Base-by-base conservation (phyloP, 2,888 invertebrate species). In the Epiblema foenella region DNA sequence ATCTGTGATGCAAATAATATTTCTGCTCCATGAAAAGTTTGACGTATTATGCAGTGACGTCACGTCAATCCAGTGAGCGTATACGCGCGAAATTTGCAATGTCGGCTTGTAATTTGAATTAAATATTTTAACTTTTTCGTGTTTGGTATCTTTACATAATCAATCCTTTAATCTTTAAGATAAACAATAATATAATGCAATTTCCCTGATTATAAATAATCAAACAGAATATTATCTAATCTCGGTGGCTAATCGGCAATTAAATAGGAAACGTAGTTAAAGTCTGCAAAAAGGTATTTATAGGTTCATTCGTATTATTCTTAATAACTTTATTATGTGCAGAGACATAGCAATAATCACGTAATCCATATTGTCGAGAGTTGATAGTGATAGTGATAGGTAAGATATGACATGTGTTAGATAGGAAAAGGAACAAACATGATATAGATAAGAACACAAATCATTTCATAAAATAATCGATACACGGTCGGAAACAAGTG, bases 351-450 rank as follows among this genome's bases (percentile, higher is more conserved):
- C 77, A 80, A 83, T 77, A 80, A 81, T 81, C 82, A 78, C 79
- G 77, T 78, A 81, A 79, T 80, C 76, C 74, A 78, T 77, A 79
- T 71, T 67, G 51, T 75, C 74, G 75, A 78, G 71, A 73, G 63
- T 68, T 64, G 83, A 87, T 83, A 85, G 80, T 64, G 83, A 87
- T 83, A 85, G 80, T 64, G 78, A 79, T 78, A 83, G 80, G 79
- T 79, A 76, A 73, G 85, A 88, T 86, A 83, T 78, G 77, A 78
- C 78, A 79, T 76, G 75, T 62, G 75, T 75, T 69, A 63, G 81
- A 84, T 86, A 84, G 76, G 71, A 77, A 49, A 24, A 46, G 29
- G 74, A 74, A 80, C 77, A 82, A 83, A 77, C 75, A 76, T 65
- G 77, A 78, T 46, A 7, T n/a, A 46, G 46, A 46, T 77, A 82